Base-by-base conservation (phyloP, 2,888 invertebrate genomes). In the Amphipoea oculea region DNA sequence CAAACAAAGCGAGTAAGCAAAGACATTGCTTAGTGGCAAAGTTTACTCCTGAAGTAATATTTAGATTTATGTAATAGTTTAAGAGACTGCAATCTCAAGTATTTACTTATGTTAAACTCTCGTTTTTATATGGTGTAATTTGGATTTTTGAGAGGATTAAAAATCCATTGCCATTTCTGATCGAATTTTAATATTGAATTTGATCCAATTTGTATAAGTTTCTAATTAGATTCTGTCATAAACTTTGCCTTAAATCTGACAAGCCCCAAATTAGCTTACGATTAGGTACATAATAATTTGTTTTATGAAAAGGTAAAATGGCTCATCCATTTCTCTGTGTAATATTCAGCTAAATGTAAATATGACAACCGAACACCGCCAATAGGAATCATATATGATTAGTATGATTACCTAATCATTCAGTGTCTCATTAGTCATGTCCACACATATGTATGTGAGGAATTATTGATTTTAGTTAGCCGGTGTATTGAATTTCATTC, bases 361-460 rank as follows among this genome's bases (percentile, higher is more conserved):
- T 62, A 65, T 54, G 17, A 62, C 62, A 29, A 54, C 42, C 51
- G 12, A 83, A 78, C 7, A 57, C 36, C 0, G 45, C 9, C 23
- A 48, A 17, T 51, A 17, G 14, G 45, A 29, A 69, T 79, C 60
- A 48, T 71, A 71, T 84, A 77, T 85, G 60, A 87, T 85, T 69
- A 82, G 67, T 84, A 77, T 85, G 60, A 87, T 85, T 69, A 82
- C 67, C 60, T 79, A 76, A 89, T 83, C 78, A 76, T 82, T 81
- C 78, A 76, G 60, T 78, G 77, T 73, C 80, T 82, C 75, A 79
- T 82, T 89, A 84, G 45, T 63, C 51, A 74, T 74, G 62, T 66
- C 67, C 70, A 68, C 66, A 57, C 70, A 68, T 68, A 57, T 66
- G 45, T 68, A 57, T 66, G 45, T 73, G 65, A 79, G 60, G 40